phyloP scores from a whole-genome alignment of 2,888 invertebrate genomes.

The Alsophila aescularia region DNA sequence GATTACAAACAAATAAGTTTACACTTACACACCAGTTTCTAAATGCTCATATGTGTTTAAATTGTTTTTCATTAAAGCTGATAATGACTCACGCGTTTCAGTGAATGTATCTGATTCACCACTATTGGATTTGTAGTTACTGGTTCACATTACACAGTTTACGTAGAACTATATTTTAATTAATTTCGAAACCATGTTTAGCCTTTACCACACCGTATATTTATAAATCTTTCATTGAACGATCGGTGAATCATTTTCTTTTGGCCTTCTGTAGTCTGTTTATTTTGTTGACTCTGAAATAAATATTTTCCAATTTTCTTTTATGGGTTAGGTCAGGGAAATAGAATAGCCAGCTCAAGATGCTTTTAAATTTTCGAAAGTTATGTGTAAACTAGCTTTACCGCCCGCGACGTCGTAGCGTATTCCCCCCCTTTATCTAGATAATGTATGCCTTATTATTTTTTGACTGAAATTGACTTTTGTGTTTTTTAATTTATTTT shows the following conservation, averaged over 20 bases:
- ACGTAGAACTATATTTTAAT: background rate
- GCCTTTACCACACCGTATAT: background rate
- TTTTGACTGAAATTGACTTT: too few relatives aligned
- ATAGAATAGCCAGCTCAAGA: too few relatives aligned
- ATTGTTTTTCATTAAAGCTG: background rate
- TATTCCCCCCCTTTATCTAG: too few relatives aligned
- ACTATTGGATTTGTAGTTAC: conserved; percentile 4
- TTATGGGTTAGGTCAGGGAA: background rate
- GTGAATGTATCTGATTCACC: conserved; percentile 11
- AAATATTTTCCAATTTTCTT: too few relatives aligned
- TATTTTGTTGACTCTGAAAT: background rate
- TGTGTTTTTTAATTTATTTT: too few relatives aligned
- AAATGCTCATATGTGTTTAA: background rate
- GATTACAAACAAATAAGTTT: background rate
- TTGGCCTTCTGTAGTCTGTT: too few relatives aligned
- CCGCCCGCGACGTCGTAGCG: too few relatives aligned
- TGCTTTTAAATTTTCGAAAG: too few relatives aligned
- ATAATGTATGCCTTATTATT: too few relatives aligned
- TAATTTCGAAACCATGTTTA: background rate
- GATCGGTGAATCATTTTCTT: background rate
- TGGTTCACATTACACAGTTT: background rate
- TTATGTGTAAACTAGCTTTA: too few relatives aligned
- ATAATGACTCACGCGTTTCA: conserved; percentile 12
- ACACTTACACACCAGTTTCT: too few relatives aligned
- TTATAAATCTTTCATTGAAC: background rate